Evolutionary conservation across 2,113 vertebrate genomes (phyloP).

Genomic region (Dolichallabes microphthalmus): DNA sequence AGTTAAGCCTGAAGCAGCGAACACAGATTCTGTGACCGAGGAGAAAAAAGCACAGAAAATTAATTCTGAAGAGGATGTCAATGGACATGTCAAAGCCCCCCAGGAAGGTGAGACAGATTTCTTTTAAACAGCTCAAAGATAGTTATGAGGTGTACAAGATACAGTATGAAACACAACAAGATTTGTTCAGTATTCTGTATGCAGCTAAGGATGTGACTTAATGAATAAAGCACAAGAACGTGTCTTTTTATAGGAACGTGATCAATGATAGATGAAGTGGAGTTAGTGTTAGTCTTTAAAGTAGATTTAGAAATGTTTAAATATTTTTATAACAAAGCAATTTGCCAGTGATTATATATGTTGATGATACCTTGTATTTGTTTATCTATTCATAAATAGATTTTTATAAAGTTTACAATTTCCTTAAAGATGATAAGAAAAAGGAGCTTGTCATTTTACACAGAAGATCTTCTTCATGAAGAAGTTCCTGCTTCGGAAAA

Average conservation of each 20-base stretch:
- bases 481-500: not conserved
- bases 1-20: not conserved
- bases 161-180: not conserved
- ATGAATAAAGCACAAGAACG: not conserved
- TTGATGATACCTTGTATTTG: not conserved
- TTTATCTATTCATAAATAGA: not conserved
- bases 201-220: not conserved
- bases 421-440: not conserved
- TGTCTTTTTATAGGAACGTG: not conserved
- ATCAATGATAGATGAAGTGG: not conserved
- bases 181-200: not conserved
- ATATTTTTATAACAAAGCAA: not conserved
- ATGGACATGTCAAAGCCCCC: not conserved
- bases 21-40: not conserved
- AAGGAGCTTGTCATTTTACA: not conserved
- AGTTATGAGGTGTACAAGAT: not conserved
- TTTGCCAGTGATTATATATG: not conserved
- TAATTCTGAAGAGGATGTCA: not conserved
- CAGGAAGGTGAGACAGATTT: slow-evolving; percentile 35
- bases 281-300: not conserved
- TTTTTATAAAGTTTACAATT: not conserved
- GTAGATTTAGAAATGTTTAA: not conserved
- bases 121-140: not conserved
- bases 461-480: not conserved
- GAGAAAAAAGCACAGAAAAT: not conserved